phyloP scores from a whole-genome alignment of 2,888 invertebrate species.

The Chrysodeixis includens region DNA sequence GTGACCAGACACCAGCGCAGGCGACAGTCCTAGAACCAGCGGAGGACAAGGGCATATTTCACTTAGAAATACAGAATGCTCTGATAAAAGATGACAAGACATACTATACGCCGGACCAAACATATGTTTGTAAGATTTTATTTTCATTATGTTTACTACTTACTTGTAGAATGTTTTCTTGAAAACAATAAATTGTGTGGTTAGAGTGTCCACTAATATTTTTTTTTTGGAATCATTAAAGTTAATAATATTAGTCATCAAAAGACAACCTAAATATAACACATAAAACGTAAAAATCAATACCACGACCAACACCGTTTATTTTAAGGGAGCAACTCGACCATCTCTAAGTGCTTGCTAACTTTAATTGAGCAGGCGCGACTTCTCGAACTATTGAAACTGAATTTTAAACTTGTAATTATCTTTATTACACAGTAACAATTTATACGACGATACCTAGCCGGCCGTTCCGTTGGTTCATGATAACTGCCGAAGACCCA shows the following conservation, averaged over 20 bases:
- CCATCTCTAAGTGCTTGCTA: slow-evolving; percentile 22
- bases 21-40: slow-evolving; percentile 67
- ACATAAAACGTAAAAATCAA: background rate
- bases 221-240: too few species aligned
- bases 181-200: too few species aligned
- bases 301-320: background rate
- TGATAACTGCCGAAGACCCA: slow-evolving; percentile 85
- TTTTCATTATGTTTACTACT: background rate
- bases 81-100: slow-evolving; percentile 58
- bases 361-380: slow-evolving; percentile 18
- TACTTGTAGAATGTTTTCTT: too few species aligned
- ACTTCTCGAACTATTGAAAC: background rate
- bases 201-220: too few species aligned
- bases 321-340: background rate
- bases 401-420: background rate
- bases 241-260: too few species aligned
- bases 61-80: slow-evolving; percentile 69
- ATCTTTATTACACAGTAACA: slow-evolving; percentile 64
- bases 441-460: slow-evolving; percentile 62
- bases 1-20: slow-evolving; percentile 77
- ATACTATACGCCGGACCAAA: slow-evolving; percentile 77
- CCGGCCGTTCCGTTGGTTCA: slow-evolving; percentile 80
- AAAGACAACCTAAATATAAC: background rate
- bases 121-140: slow-evolving; percentile 78
- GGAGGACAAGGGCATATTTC: slow-evolving; percentile 71